A percentile compares a stretch with the other conserved stretches of the same genome.
phyloP scores from a whole-genome alignment of 1,140 invertebrate species.

The Micrasema longulum region DNA sequence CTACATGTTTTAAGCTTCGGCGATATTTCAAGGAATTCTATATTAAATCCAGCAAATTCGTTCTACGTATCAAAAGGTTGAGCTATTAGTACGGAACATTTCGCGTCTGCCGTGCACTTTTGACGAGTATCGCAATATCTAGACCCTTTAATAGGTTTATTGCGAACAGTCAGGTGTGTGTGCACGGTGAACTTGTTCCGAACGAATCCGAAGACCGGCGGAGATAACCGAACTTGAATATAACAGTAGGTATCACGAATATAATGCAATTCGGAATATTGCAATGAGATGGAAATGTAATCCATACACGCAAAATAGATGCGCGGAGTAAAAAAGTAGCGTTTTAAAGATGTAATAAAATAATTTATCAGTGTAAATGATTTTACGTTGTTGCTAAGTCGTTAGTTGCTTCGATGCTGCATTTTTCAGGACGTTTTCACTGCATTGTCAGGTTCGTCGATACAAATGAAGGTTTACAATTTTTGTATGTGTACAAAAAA shows the following conservation, averaged over 20 bases:
- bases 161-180: conserved; percentile 21
- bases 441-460: conserved; percentile 17
- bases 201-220: conserved; percentile 22
- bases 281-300: conserved; percentile 1
- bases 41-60: no score
- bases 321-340: not conserved
- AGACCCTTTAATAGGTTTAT: no score
- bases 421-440: conserved; percentile 8
- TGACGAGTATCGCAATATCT: no score
- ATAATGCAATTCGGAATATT: conserved; percentile 21
- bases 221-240: conserved; percentile 12
- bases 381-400: not conserved
- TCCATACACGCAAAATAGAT: not conserved
- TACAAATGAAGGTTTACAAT: not conserved
- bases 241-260: conserved; percentile 1
- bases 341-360: not conserved
- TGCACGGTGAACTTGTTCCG: conserved; percentile 9
- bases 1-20: conserved; percentile 5
- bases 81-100: no score
- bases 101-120: no score
- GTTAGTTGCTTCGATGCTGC: not conserved
- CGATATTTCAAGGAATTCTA: no score
- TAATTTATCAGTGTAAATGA: not conserved
- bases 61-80: no score
- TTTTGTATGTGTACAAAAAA: not conserved